A percentile compares a stretch with the other conserved stretches of the same genome.
Conservation (phyloP, 2,797 vertebrate genomes). For the Amphiprion clarkii region DNA sequence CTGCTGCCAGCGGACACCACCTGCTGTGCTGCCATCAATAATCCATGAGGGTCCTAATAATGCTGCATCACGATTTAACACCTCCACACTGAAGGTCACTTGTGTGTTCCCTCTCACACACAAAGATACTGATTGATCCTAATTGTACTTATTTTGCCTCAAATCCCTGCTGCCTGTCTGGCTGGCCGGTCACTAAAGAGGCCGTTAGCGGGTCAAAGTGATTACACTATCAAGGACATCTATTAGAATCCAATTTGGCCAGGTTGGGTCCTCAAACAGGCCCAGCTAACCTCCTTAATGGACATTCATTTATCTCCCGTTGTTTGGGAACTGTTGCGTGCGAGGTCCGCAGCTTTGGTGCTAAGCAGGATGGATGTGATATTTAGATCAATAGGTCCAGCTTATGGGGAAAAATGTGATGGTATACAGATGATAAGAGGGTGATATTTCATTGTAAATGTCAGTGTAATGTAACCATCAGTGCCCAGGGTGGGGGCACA, state of each 20-base stretch:
- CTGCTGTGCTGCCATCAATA: constrained; percentile 73
- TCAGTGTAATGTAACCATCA: constrained; percentile 73
- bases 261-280: constrained; percentile 73
- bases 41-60: constrained; percentile 69
- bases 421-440: constrained; percentile 73
- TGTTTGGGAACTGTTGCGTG: constrained; percentile 72
- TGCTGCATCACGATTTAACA: constrained; percentile 66
- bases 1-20: constrained; percentile 57
- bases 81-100: constrained; percentile 59
- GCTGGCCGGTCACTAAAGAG: constrained; percentile 45
- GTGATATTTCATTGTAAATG: constrained; percentile 82
- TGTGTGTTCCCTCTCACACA: constrained; percentile 24
- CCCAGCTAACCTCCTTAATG: constrained; percentile 75
- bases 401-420: constrained; percentile 76
- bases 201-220: constrained; percentile 74
- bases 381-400: constrained; percentile 79
- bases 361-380: constrained; percentile 81
- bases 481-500: constrained; percentile 41
- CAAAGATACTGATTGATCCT: constrained; percentile 62
- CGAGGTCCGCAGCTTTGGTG: constrained; percentile 57
- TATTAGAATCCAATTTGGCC: constrained; percentile 82
- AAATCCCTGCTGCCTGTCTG: constrained; percentile 56
- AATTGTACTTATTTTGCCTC: constrained; percentile 65
- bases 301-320: constrained; percentile 76
- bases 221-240: constrained; percentile 83